phyloP scores from a whole-genome alignment of 2,113 vertebrate species.

The Cinclus mexicanus region DNA sequence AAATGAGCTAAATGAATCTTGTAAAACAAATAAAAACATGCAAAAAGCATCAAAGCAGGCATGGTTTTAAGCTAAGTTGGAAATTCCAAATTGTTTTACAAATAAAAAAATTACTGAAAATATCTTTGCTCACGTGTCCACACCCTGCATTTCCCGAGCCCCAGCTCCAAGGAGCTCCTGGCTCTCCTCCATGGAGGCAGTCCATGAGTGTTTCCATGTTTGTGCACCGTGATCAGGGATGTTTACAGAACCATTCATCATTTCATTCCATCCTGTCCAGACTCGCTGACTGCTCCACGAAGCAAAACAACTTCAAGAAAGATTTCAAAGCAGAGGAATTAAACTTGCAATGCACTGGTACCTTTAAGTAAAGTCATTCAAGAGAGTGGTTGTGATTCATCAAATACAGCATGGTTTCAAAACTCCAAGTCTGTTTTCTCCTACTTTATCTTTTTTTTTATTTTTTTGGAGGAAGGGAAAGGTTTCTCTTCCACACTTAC shows the following conservation, averaged over 20 bases:
- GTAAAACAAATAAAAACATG: background rate
- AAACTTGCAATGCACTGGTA: background rate
- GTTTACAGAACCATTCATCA: constrained; percentile 48
- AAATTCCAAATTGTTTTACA: background rate
- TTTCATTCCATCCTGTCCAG: background rate
- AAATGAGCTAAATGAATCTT: fast-evolving
- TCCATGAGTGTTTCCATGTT: background rate
- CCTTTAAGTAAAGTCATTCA: background rate
- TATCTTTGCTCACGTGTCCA: background rate
- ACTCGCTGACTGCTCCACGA: background rate
- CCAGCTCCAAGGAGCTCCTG: background rate
- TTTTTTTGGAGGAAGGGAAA: background rate
- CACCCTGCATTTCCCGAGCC: background rate
- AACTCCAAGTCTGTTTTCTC: background rate
- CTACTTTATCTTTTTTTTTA: background rate
- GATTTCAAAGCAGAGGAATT: constrained; percentile 16
- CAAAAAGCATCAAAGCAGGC: background rate
- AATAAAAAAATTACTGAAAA: background rate
- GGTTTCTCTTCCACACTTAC: background rate
- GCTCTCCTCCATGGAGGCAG: background rate
- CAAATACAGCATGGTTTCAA: background rate
- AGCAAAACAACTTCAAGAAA: constrained; percentile 18
- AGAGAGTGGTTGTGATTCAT: background rate
- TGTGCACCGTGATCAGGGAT: background rate
- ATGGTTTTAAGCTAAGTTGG: background rate